Evolutionary conservation across 2,113 vertebrate species (phyloP), one percentile per base, ranked within the genome.

Genomic region (Catharus minimus): DNA sequence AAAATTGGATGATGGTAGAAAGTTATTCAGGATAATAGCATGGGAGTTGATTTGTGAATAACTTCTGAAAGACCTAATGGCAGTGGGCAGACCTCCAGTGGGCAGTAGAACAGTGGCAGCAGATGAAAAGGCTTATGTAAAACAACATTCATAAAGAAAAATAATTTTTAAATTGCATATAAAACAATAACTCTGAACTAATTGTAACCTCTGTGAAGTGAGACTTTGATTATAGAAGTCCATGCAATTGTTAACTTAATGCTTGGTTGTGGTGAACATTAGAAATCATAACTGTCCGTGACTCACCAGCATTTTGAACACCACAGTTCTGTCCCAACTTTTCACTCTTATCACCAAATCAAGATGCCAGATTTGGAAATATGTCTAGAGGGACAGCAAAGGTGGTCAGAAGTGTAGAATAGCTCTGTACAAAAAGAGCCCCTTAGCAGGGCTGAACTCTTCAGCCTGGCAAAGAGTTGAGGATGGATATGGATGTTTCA

Each of bases 401-500:
- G 14, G 6, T 39, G 30, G 6, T 36, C 66, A 32, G 67, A 85
- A 20, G 13, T n/a, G 21, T 39, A n/a, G 81, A 67, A 91, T 10
- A 67, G n/a, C 46, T 75, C 39, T 68, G 36, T 36, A 22, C 1
- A 5, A 72, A 10, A 78, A 66, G n/a, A 88, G n/a, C 4, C 16
- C 33, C 41, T 79, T 26, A 12, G 26, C 3, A 38, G 46, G 10
- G 24, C 23, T 79, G 72, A 39, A 58, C 36, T 52, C 57, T 39
- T 79, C 53, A 72, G 69, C 27, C 30, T 64, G 69, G n/a, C 9
- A 24, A 66, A 71, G 36, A 55, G 47, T 67, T 91, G 58, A 64
- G 53, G 49, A 41, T 52, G 44, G 56, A 30, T 17, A 14, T 0
- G 1, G 36, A n/a, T 1, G 1, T 50, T 78, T 50, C 1, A 13